Base-by-base conservation (phyloP, 1,140 invertebrate species). In the Trachymyrmex septentrionalis region DNA sequence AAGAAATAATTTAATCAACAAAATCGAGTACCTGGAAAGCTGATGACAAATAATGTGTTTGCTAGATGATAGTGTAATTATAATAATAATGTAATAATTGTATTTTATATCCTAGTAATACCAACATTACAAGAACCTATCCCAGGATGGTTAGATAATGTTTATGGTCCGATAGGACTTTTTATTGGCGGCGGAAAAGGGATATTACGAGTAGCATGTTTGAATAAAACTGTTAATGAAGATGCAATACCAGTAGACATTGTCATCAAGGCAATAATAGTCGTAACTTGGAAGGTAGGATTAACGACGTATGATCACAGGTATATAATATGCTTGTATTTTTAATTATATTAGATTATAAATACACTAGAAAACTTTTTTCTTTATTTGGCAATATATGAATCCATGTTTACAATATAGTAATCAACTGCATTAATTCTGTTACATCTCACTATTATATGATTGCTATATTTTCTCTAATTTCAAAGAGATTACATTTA, bases 181-280 rank as follows among this genome's bases (percentile, higher is more conserved):
- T 93, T 98, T 80, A 94, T 97, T 0, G 97, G 97, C 0, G 96
- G 96, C 88, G 98, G 98, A n/a, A 98, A 98, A 96, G 98, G 98
- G 44, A 96, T 99, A 27, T 93, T 99, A 64, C 96, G 98, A 71
- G 97, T 97, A 59, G 94, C 97, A 89, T 96, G 96, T 76, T 96
- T 96, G n/a, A 95, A 97, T 87, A 93, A 96, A 1, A 92, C 97
- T 7, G 93, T 96, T 44, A 95, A 95, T 30, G 96, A 97, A 0
- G 98, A 99, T 93, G 97, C 98, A 73, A 96, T 99, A n/a, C 98
- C 99, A 0, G 98, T 98, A 0, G 99, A 99, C 93, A 92, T 98
- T 4, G 97, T 97, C 0, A 97, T 98, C 24, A 98, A 98, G 91
- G 95, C 96, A 2, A 96, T 99, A 91, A 97, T 99, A 44, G 96